Base-by-base conservation (phyloP, 2,113 vertebrate species). In the Lethenteron camtschaticum region DNA sequence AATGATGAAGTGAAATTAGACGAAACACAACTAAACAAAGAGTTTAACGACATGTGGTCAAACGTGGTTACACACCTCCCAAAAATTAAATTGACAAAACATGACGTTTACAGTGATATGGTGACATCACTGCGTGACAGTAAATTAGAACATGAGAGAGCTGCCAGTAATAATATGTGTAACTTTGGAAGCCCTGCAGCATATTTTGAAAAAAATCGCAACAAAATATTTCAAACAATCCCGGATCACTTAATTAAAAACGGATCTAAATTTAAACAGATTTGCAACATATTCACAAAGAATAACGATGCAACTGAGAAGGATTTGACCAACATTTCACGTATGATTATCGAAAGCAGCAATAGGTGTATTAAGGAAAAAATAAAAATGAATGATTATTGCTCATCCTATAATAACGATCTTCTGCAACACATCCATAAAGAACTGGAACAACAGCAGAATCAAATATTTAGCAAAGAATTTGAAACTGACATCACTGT, bases 21-120 rank as follows among this genome's bases (percentile, higher is more conserved):
- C 1, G 56, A 57, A 10, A 10, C 11, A 12, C 55, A 68, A 16
- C 58, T 71, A 16, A 12, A 66, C 16, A 2, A 14, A 9, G 59
- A 11, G 14, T 72, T 72, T 71, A 56, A 57, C 20, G 8, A n/a
- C n/a, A 72, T 72, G 72, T 72, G 72, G 70, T 57, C 55, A 8
- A n/a, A 11, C 14, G 59, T 57, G 12, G 20, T 63, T 14, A 66
- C n/a, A 20, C n/a, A 66, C 20, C 60, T 66, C 2, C 14, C n/a
- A 20, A 10, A 20, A 66, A 16, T 66, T 2, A 20, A 10, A 2
- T 41, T 41, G 41, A 41, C 3, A 41, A 41, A 3, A 4, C 41
- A 41, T 1, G 3, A 41, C 41, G 41, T 41, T 3, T 41, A 41
- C 41, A 41, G 24, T 2, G 20, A 66, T 8, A 14, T 20, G 20